Conservation (phyloP, 2,113 vertebrate species). For the Ellobius talpinus region DNA sequence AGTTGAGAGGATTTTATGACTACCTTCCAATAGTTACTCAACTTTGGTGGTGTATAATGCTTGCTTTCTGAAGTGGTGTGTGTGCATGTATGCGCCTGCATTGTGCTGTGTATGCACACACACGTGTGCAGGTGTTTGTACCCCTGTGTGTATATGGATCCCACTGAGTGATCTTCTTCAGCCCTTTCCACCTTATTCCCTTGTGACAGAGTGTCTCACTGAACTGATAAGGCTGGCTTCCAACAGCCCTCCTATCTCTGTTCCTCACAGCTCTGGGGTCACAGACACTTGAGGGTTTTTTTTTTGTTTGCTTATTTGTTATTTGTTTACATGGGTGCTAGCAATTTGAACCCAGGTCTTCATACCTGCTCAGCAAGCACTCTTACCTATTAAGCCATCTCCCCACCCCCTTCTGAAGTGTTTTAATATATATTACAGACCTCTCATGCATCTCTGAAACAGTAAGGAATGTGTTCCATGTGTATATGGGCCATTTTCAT, state of each 20-base stretch:
- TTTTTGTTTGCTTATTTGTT: no score
- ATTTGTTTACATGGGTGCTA: not conserved
- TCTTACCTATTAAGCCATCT: not conserved
- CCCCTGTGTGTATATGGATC: not conserved
- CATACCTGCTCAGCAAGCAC: not conserved
- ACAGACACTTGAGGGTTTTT: not conserved
- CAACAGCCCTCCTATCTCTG: not conserved
- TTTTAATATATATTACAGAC: slow-evolving; percentile 7
- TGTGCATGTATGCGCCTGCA: not conserved
- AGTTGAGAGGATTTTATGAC: not conserved
- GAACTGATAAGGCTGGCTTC: not conserved
- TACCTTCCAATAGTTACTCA: slow-evolving; percentile 7
- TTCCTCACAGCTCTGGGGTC: not conserved
- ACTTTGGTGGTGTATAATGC: not conserved
- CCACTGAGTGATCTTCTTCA: not conserved
- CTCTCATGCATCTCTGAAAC: slow-evolving; percentile 4
- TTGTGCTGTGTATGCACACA: not conserved
- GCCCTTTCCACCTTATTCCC: not conserved
- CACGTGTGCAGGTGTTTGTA: no score
- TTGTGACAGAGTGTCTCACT: not conserved
- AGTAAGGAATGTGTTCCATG: not conserved
- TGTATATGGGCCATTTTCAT: not conserved
- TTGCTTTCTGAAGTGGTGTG: not conserved
- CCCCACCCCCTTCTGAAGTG: not conserved
- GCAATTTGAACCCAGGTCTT: not conserved